A percentile compares a stretch with the other conserved stretches of the same genome.
These are phyloP conservation scores for Chionis minor DNA, from an alignment of 2,113 vertebrate species.

Conservation along the genomic window DNA sequence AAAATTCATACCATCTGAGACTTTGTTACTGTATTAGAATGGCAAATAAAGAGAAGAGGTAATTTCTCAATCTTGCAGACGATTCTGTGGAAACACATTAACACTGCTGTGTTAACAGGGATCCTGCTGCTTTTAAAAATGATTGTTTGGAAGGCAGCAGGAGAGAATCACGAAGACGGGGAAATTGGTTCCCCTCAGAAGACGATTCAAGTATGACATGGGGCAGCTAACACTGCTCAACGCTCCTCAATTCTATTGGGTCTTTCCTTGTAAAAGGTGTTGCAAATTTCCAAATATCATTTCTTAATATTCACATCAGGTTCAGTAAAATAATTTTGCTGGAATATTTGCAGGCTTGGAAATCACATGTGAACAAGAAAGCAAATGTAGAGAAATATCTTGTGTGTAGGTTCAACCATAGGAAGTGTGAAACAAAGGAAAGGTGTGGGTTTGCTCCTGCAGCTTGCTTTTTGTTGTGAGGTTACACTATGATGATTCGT, in stretches of 20 bases:
- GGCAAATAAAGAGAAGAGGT: background rate
- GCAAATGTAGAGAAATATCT: background rate
- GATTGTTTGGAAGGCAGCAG: background rate
- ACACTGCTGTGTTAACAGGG: background rate
- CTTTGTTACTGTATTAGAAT: background rate
- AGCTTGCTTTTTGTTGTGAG: background rate
- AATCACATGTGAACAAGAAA: background rate
- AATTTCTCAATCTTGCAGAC: background rate
- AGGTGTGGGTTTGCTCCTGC: background rate
- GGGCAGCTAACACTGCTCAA: background rate
- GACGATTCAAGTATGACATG: background rate
- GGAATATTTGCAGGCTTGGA: background rate
- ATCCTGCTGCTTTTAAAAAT: constrained; percentile 20
- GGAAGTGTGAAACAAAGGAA: background rate
- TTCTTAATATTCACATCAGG: background rate
- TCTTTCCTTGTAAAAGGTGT: background rate
- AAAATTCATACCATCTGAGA: background rate
- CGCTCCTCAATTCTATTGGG: background rate
- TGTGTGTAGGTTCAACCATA: background rate
- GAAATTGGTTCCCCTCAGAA: background rate
- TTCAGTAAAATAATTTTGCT: background rate
- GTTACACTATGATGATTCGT: background rate
- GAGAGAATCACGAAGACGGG: background rate
- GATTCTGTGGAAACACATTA: background rate
- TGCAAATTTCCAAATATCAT: background rate